Evolutionary conservation across 2,113 vertebrate species (phyloP), one percentile per base, ranked within the genome.

Genomic region (Loxodonta africana): DNA sequence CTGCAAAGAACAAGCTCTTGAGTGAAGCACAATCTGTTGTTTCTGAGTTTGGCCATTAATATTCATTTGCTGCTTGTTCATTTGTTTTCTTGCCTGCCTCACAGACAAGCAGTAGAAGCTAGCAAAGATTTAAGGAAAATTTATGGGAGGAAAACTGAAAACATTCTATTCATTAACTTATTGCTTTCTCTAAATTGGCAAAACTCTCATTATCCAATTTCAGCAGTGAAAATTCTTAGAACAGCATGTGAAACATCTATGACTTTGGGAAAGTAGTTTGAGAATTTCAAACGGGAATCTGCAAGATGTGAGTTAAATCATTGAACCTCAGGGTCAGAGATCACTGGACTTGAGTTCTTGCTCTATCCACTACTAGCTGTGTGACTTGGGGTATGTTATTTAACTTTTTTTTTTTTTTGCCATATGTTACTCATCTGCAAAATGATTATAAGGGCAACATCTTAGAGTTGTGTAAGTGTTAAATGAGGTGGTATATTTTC

Each of bases 11-110:
- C 63, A 81, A 65, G 57, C 69, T 96, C 90, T 89, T 67, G 44
- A 92, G 44, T 57, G 71, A 84, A 53, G 33, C 53, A 46, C 2
- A 1, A 57, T 83, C 88, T 77, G 81, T 67, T 53, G 26, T 92
- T 97, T 96, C 94, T 62, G 88, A 85, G 82, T 60, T 93, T 92
- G 82, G 6, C 28, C 81, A 96, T 97, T 98, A 96, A 96, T 97
- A 97, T 97, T 97, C 81, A 97, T 97, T 92, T 84, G 30, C 65
- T 90, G 57, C 83, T 85, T 92, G 77, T 74, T 96, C 91, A 96
- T 96, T 90, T 96, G 62, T 95, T 92, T 95, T 92, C 87, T 88
- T 96, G 90, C 92, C 90, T 96, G 92, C 81, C 78, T 95, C 73
- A 78, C 53, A 96, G 94, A 93, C 69, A 90, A 83, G 84, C 95